phyloP scores from a whole-genome alignment of 2,797 vertebrate species.

The Acanthurus tractus region DNA sequence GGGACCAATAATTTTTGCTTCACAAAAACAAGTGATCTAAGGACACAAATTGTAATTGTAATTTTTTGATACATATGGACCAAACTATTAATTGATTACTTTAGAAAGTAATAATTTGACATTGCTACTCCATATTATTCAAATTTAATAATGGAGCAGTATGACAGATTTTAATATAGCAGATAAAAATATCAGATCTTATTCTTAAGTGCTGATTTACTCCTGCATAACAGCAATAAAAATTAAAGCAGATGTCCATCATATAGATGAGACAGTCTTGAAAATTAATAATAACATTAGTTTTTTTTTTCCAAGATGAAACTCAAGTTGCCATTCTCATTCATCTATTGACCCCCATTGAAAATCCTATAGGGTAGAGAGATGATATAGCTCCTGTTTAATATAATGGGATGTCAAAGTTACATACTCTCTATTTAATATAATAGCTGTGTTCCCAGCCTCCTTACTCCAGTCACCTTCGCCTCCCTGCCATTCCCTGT shows the following conservation, averaged over 20 bases:
- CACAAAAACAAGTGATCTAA: background rate
- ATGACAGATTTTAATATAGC: no score
- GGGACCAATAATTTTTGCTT: background rate
- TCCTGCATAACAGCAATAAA: background rate
- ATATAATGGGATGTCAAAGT: slow-evolving; percentile 63
- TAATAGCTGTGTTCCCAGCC: slow-evolving; percentile 51
- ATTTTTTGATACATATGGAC: no score
- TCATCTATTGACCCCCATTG: slow-evolving; percentile 16
- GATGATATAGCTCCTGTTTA: slow-evolving; percentile 45
- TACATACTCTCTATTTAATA: slow-evolving; percentile 65
- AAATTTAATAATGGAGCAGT: no score
- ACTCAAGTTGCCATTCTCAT: background rate
- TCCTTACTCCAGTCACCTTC: slow-evolving; percentile 48
- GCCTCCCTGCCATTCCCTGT: slow-evolving; percentile 29
- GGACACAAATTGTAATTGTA: background rate
- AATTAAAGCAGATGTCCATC: background rate
- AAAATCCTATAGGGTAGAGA: slow-evolving; percentile 1
- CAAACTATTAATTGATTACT: no score
- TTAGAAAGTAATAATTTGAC: no score
- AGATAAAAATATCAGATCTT: no score
- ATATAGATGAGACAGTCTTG: background rate
- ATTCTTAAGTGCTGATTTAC: no score
- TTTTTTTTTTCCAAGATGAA: slow-evolving; percentile 14
- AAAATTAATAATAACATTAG: slow-evolving; percentile 7
- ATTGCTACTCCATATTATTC: no score